Evolutionary conservation across 2,888 invertebrate species (phyloP), one percentile per base, ranked within the genome.

Genomic region (Sicus ferrugineus): DNA sequence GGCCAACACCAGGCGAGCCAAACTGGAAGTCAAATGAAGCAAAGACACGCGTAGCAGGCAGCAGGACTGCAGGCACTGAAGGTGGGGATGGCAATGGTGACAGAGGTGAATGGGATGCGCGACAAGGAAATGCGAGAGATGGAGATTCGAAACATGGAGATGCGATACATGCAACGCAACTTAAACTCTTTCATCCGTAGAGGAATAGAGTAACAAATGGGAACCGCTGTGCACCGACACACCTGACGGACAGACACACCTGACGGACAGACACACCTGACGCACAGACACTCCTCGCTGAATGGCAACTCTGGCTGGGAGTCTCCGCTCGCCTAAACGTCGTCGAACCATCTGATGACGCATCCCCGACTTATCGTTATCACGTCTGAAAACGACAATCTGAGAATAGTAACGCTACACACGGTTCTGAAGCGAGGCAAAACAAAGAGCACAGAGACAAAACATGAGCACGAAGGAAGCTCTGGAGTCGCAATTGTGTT

Each of bases 331-430:
- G 34, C 16, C n/a, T n/a, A n/a, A n/a, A n/a, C 50, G 63, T 48
- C 30, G 21, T 26, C 28, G 28, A 28, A 50, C 48, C 42, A 58
- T 14, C 6, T 62, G 54, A 34, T 31, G 62, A 64, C 66, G 70
- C 65, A 56, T 34, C 63, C 58, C 58, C 31, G 63, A 67, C 58
- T 67, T 68, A 61, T 67, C 72, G 72, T 73, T 70, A 69, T 68
- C 66, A 69, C 62, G 62, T 68, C 69, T 50, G 50, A n/a, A n/a
- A n/a, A n/a, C n/a, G n/a, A n/a, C n/a, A n/a, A n/a, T 50, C 50
- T 50, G 3, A 3, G 7, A 30, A 58, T 30, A n/a, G 31, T n/a
- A 3, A 58, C 28, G 31, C 16, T 31, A 52, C 19, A 14, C 6
- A 21, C n/a, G 14, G 26, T 1, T 19, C 2, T 11, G 31, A 23